Percentiles rank a stretch among this genome's conserved stretches.
Conservation (phyloP, 2,797 vertebrate genomes). For the Lacerta viridis region DNA sequence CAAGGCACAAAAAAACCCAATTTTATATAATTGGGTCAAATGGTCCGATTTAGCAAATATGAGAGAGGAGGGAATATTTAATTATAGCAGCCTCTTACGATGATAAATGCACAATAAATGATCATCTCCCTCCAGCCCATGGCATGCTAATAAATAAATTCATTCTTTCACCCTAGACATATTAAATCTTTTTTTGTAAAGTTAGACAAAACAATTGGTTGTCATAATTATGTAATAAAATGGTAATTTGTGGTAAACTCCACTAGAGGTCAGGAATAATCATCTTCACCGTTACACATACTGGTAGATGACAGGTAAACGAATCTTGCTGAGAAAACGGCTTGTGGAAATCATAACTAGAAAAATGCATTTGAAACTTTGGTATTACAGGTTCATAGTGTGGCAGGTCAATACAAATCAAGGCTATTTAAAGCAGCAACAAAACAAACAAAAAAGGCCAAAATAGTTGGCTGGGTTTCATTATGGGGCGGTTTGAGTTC, state of each 20-base stretch:
- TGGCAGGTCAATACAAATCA: neutral
- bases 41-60: neutral
- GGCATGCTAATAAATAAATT: neutral
- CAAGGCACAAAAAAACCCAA: neutral
- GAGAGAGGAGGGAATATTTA: neutral
- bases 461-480: neutral
- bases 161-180: neutral
- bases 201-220: neutral
- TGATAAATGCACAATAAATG: neutral
- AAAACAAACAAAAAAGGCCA: neutral
- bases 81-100: neutral
- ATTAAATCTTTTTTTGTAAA: neutral
- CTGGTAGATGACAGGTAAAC: slow-evolving; percentile 7
- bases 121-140: neutral
- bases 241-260: slow-evolving; percentile 11
- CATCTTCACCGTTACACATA: neutral
- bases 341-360: neutral
- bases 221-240: slow-evolving; percentile 10
- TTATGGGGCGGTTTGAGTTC: neutral
- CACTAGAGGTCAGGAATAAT: slow-evolving; percentile 44
- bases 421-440: neutral
- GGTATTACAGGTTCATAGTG: neutral
- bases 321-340: neutral
- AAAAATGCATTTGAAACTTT: neutral
- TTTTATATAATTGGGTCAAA: neutral